Base-by-base conservation (phyloP, 2,888 invertebrate species). In the Hypselothyrea guttata region DNA sequence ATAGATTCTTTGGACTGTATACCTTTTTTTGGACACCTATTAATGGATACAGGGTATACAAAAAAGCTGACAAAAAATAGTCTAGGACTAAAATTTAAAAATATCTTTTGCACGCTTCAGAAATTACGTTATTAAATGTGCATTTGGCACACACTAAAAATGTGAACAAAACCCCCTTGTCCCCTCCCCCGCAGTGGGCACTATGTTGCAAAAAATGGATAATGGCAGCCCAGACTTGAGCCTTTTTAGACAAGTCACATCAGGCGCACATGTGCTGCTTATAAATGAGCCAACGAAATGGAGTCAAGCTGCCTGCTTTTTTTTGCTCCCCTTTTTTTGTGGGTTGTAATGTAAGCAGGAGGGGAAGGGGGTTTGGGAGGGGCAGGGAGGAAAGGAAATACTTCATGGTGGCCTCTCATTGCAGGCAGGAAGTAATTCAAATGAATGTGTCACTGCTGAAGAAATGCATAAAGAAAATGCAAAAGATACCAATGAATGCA, bases 91-190 rank as follows among this genome's bases (percentile, higher is more conserved):
- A 70, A 78, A 73, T 84, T 70, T 74, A 70, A 84, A 86, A 84
- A 86, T 87, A 87, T 83, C 70, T 82, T 65, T 73, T 77, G 74
- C 75, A 84, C 84, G 79, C 84, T 84, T 85, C 69, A 82, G 62
- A 85, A 79, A 82, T 85, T 75, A 86, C 82, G 77, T 82, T 87
- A 85, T 87, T 85, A 86, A 87, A 87, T 82, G 79, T 86, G 74
- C 72, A 78, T 76, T 86, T 78, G 84, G 71, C 83, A 75, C 76
- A 71, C 71, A 76, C 84, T 79, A 83, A 82, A 83, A 82, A 85
- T 76, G 73, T 63, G 75, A 66, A 74, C 59, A 55, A 46, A 61
- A 75, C 44, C 28, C 45, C 4, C n/a, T n/a, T n/a, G n/a, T n/a
- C 55, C 37, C 52, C 28, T 52, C 37, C 44, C 28, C 8, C 33